Percentiles rank a stretch among this genome's conserved stretches.
These are phyloP conservation scores for Sinodicranocentrus sp. DNA, from an alignment of 2,888 invertebrate species.

Conservation along the genomic window DNA sequence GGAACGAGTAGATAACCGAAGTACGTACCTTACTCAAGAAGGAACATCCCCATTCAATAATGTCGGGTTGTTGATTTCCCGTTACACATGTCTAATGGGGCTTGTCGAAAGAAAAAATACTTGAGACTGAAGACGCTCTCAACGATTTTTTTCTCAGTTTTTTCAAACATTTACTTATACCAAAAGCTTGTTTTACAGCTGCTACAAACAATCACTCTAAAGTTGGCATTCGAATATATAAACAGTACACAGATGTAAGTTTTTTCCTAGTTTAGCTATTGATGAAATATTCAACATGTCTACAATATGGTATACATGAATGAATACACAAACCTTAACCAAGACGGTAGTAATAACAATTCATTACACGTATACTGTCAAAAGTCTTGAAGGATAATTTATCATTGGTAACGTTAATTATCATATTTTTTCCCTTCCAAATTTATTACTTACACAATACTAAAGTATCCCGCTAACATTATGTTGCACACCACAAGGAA, in stretches of 20 bases:
- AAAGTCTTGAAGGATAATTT: constrained; percentile 28
- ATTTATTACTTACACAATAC: too few relatives aligned
- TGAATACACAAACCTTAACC: not conserved
- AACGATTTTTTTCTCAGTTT: too few relatives aligned
- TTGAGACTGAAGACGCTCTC: not conserved
- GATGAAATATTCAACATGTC: not conserved
- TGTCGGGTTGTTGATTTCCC: constrained; percentile 19
- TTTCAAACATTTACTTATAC: constrained; percentile 6
- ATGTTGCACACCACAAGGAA: too few relatives aligned
- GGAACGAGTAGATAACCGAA: too few relatives aligned
- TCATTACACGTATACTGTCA: constrained; percentile 30
- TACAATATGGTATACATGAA: not conserved
- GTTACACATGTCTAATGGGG: constrained; percentile 28
- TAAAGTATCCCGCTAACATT: too few relatives aligned
- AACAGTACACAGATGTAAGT: not conserved
- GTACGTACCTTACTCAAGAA: too few relatives aligned
- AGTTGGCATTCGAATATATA: not conserved
- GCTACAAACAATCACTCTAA: not conserved
- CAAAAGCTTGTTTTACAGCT: not conserved
- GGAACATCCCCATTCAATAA: not conserved
- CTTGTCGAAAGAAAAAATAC: constrained; percentile 28
- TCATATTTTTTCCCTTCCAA: not conserved
- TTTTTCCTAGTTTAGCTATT: not conserved
- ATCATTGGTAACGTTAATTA: constrained; percentile 29
- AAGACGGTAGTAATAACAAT: constrained; percentile 9